phyloP scores from a whole-genome alignment of 2,113 vertebrate species.

The Nyctibius bracteatus region DNA sequence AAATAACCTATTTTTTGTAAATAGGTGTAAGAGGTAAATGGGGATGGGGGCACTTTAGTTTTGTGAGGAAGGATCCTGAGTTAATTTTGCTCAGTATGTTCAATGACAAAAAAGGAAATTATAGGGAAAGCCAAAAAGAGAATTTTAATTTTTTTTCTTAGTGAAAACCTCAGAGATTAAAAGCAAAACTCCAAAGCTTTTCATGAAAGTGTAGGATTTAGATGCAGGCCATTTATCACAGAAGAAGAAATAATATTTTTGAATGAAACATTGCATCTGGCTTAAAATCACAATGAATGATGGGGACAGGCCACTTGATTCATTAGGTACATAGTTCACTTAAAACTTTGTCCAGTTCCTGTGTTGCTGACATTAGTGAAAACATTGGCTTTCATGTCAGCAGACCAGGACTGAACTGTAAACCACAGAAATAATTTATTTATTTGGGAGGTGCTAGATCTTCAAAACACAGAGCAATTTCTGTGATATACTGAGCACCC shows the following conservation, averaged over 20 bases:
- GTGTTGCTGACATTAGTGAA: conserved; percentile 4
- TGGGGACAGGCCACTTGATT: not conserved
- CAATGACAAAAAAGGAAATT: not conserved
- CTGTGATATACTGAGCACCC: not conserved
- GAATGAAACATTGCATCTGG: not conserved
- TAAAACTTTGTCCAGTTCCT: not conserved
- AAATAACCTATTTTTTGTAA: not conserved
- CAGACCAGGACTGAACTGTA: not conserved
- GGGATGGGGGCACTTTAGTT: not conserved
- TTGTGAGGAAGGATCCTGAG: not conserved
- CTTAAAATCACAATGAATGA: not conserved
- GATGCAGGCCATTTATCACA: not conserved
- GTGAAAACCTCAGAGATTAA: not conserved
- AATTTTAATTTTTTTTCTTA: not conserved
- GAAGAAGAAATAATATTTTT: not conserved
- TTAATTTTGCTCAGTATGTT: not conserved
- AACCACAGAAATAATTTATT: not conserved
- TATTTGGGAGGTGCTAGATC: conserved; percentile 6
- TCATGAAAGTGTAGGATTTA: not conserved
- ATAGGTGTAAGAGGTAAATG: not conserved
- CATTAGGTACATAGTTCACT: not conserved
- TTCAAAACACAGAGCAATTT: not conserved
- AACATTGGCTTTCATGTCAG: not conserved
- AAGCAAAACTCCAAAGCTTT: not conserved
- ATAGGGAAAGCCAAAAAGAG: not conserved